phyloP scores from a whole-genome alignment of 2,113 vertebrate genomes.

The Oreochromis spilurus region DNA sequence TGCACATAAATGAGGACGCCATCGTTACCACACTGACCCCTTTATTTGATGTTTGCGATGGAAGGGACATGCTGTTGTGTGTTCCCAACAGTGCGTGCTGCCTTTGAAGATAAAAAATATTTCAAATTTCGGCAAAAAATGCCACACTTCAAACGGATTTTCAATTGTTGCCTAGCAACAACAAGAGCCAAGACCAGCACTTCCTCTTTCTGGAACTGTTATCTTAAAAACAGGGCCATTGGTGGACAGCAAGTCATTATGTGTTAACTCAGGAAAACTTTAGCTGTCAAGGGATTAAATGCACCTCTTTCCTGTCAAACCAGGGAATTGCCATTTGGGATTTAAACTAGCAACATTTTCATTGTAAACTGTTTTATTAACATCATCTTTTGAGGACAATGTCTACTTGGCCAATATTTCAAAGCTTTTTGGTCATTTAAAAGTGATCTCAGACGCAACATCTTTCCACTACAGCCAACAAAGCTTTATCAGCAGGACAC shows the following conservation, averaged over 20 bases:
- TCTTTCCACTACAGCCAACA: background rate
- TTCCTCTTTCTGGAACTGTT: conserved; percentile 11
- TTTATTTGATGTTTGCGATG: background rate
- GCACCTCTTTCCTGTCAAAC: background rate
- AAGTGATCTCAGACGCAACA: background rate
- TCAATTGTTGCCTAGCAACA: conserved; percentile 66
- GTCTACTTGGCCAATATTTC: background rate
- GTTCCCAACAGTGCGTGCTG: background rate
- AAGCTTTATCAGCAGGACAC: conserved; percentile 19
- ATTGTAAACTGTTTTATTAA: background rate
- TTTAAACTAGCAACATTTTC: background rate
- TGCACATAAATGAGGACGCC: conserved; percentile 8
- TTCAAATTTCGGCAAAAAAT: conserved; percentile 24
- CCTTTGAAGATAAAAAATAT: conserved; percentile 50
- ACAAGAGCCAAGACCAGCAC: conserved; percentile 28
- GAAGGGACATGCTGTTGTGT: background rate
- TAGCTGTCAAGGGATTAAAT: background rate
- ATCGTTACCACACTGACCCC: conserved; percentile 15
- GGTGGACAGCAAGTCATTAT: background rate
- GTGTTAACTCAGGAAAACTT: background rate
- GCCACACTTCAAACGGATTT: conserved; percentile 26
- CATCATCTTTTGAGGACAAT: background rate
- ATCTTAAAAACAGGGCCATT: conserved; percentile 1
- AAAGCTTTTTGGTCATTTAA: background rate
- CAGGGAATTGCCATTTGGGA: background rate